phyloP scores from a whole-genome alignment of 2,113 vertebrate genomes.

The Clinocottus analis region DNA sequence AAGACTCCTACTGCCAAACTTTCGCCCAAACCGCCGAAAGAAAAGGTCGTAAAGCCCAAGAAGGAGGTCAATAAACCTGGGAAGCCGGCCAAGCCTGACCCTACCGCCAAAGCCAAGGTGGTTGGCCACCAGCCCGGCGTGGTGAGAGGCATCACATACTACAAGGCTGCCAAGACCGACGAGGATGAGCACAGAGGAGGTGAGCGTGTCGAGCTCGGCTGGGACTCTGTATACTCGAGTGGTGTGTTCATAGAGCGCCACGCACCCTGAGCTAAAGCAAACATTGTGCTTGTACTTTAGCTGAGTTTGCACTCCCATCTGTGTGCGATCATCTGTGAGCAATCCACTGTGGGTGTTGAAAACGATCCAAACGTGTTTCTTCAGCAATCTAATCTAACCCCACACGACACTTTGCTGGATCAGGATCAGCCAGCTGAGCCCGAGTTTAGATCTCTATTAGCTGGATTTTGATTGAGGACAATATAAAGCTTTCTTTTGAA shows the following conservation, averaged over 20 bases:
- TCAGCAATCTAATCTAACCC: slow-evolving; percentile 36
- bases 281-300: slow-evolving; percentile 33
- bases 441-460: neutral
- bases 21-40: slow-evolving; percentile 82
- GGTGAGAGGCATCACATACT: slow-evolving; percentile 94
- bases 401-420: slow-evolving; percentile 37
- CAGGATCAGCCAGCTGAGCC: slow-evolving; percentile 22
- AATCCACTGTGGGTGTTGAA: slow-evolving; percentile 51
- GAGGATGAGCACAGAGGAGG: slow-evolving; percentile 75
- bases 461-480: neutral
- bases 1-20: slow-evolving; percentile 80
- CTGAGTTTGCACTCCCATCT: slow-evolving; percentile 44
- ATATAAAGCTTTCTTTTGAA: slow-evolving; percentile 1
- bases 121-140: slow-evolving; percentile 86
- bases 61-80: slow-evolving; percentile 84
- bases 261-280: slow-evolving; percentile 35
- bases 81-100: slow-evolving; percentile 70
- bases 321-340: slow-evolving; percentile 51
- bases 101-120: slow-evolving; percentile 86
- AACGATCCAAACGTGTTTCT: slow-evolving; percentile 53
- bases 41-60: slow-evolving; percentile 89
- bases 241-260: slow-evolving; percentile 15
- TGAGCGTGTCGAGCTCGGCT: slow-evolving; percentile 64
- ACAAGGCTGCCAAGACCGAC: slow-evolving; percentile 87
- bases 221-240: neutral